Conservation (phyloP, 2,888 invertebrate species). For the Lymantria dispar region DNA sequence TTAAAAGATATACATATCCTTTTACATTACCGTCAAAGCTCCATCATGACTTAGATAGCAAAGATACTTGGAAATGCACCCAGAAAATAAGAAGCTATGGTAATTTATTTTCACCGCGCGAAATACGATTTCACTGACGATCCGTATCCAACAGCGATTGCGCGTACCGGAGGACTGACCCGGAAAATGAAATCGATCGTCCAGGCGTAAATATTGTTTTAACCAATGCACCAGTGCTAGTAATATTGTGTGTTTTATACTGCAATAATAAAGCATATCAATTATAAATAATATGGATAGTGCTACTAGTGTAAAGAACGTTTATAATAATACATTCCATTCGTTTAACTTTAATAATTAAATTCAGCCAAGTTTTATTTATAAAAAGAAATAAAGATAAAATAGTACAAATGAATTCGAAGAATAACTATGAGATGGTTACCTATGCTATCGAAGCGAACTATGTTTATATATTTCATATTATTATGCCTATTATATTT, state of each 20-base stretch:
- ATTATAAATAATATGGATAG: background rate
- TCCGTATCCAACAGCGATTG: constrained; percentile 36
- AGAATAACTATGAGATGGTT: constrained; percentile 71
- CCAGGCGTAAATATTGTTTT: constrained; percentile 22
- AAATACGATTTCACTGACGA: no score
- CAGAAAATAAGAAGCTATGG: no score
- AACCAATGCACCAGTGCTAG: background rate
- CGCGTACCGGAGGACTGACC: constrained; percentile 26
- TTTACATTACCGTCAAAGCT: no score
- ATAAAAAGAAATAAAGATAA: background rate
- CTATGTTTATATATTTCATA: constrained; percentile 69
- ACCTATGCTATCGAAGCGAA: constrained; percentile 66
- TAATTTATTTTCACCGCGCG: no score
- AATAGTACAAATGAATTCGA: constrained; percentile 58
- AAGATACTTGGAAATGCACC: no score
- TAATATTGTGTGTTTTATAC: background rate
- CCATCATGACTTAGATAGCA: no score
- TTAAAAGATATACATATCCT: no score
- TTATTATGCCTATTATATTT: constrained; percentile 73
- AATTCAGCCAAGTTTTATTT: background rate
- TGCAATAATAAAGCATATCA: no score
- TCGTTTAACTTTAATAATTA: background rate
- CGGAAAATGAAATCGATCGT: constrained; percentile 32
- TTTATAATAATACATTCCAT: background rate
- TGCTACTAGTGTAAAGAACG: background rate